Base-by-base conservation (phyloP, 1,140 invertebrate genomes). In the Drosophila baimaii region DNA sequence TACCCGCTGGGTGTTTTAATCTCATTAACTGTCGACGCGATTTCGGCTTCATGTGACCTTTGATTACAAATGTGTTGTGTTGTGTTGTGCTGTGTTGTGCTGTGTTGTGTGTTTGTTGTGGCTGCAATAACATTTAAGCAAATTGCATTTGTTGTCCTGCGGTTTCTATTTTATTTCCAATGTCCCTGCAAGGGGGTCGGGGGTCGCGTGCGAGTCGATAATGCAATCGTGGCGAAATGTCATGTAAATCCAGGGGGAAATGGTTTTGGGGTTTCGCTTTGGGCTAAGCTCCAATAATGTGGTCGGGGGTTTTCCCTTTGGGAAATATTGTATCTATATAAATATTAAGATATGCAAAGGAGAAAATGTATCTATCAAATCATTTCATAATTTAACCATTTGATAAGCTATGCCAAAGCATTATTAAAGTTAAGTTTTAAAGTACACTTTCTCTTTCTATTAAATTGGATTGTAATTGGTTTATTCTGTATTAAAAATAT, bases 1-100 rank as follows among this genome's bases (percentile, higher is more conserved):
- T 57, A 46, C 84, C 84, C 72, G 80, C 84, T 74, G 84, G 13
- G 84, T 65, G 82, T 88, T 88, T 88, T 84, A 89, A 88, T 88
- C 84, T 88, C 84, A 88, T 88, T 88, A 88, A 88, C 84, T 88
- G 80, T 72, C 77, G 73, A 65, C 58, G 76, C 73, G 74, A 52
- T 77, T 59, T 25, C 69, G 19, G 37, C 51, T 56, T 74, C 49
- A 35, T 65, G 51, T 72, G 51, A 56, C 65, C 43, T 59, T 56
- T 77, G 66, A 73, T 63, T 71, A 39, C 57, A 55, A 46, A 62
- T 69, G 55, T 71, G 55, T 71, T 47, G 56, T 76, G 41, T 59
- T 73, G 52, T 61, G 66, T 62, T 63, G 51, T 56, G 31, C n/a
- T n/a, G n/a, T n/a, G n/a, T n/a, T 68, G 58, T 25, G 9, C 10